A percentile compares a stretch with the other conserved stretches of the same genome.
These are phyloP conservation scores for Aricia agestis DNA, from an alignment of 1,140 invertebrate species.

Conservation along the genomic window DNA sequence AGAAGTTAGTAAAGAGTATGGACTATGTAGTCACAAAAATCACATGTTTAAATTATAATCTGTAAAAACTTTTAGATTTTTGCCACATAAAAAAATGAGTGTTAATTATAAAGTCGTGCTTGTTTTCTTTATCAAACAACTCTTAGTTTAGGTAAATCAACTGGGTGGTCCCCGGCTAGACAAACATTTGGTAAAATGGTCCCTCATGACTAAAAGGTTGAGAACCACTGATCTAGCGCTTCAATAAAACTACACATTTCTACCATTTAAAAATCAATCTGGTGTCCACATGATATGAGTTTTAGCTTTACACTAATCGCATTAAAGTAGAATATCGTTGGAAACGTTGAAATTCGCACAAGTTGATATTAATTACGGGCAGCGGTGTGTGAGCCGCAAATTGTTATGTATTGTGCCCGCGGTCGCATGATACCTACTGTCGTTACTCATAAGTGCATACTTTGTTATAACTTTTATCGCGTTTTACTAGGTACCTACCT, in stretches of 20 bases:
- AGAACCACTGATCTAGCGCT: no score
- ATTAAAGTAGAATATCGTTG: conserved; percentile 30
- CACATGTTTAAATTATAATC: no score
- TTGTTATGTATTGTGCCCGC: conserved; percentile 11
- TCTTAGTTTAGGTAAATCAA: no score
- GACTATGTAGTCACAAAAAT: no score
- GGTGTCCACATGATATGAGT: not conserved
- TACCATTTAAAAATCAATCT: conserved; percentile 31
- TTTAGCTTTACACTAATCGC: conserved; percentile 17
- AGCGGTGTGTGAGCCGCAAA: not conserved
- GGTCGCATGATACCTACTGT: not conserved
- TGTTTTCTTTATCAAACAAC: no score
- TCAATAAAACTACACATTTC: conserved; percentile 4
- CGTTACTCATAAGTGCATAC: not conserved
- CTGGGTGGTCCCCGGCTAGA: no score
- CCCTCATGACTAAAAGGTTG: no score
- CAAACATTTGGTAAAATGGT: no score
- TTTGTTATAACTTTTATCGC: not conserved
- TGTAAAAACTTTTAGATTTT: no score
- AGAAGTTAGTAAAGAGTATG: no score
- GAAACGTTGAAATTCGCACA: conserved; percentile 40
- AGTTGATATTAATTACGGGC: conserved; percentile 20
- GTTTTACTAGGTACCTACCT: not conserved
- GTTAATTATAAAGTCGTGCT: no score
- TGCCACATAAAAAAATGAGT: no score